Conservation (phyloP, 2,888 invertebrate species). For the Microdon myrmicae region DNA sequence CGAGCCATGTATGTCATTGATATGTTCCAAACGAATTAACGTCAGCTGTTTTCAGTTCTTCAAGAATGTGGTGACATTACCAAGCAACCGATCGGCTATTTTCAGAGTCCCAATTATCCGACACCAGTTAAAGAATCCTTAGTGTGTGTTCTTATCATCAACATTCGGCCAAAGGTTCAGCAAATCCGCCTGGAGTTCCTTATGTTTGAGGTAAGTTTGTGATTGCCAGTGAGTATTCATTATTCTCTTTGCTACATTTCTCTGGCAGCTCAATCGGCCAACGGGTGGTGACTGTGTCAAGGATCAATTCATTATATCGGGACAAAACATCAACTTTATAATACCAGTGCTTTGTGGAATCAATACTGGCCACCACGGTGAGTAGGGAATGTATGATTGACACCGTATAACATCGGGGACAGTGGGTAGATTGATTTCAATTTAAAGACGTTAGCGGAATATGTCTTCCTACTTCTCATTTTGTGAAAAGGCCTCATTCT, state of each 20-base stretch:
- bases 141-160: constrained; percentile 74
- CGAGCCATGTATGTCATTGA: not conserved
- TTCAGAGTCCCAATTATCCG: constrained; percentile 78
- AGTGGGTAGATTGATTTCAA: too few relatives aligned
- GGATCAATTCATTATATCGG: constrained; percentile 77
- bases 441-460: too few relatives aligned
- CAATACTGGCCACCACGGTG: constrained; percentile 81
- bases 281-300: constrained; percentile 75
- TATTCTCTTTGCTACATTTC: not conserved
- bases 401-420: too few relatives aligned
- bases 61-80: constrained; percentile 75
- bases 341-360: constrained; percentile 80
- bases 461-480: too few relatives aligned
- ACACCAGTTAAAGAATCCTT: constrained; percentile 70
- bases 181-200: constrained; percentile 78
- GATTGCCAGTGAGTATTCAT: not conserved
- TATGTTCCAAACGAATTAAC: constrained; percentile 1
- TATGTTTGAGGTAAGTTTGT: constrained; percentile 73
- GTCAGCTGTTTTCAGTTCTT: constrained; percentile 69
- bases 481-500: too few relatives aligned
- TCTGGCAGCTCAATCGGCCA: constrained; percentile 75
- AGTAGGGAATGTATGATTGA: too few relatives aligned
- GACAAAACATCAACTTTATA: constrained; percentile 76
- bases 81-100: constrained; percentile 74
- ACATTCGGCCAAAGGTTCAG: constrained; percentile 70